phyloP scores from a whole-genome alignment of 2,113 vertebrate species.

The Sitta europaea region DNA sequence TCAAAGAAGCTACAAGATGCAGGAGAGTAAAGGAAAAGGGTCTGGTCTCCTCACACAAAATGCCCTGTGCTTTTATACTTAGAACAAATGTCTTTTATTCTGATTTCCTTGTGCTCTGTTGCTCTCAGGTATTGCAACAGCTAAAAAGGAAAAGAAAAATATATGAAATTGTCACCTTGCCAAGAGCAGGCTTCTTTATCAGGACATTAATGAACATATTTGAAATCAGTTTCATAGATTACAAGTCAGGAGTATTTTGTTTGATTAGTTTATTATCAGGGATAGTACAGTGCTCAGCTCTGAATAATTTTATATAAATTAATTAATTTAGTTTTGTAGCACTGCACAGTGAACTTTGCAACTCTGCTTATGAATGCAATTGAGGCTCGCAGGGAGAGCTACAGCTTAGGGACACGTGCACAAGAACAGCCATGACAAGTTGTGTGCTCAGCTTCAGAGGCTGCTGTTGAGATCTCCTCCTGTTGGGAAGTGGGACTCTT shows the following conservation, averaged over 20 bases:
- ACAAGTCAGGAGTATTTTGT: not conserved
- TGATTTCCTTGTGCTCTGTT: not conserved
- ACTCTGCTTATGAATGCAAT: not conserved
- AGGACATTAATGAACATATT: not conserved
- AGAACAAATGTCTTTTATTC: slow-evolving; percentile 43
- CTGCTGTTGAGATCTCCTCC: not conserved
- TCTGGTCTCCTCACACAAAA: not conserved
- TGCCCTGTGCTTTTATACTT: not conserved
- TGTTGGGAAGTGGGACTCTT: slow-evolving; percentile 27
- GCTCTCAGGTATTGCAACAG: slow-evolving; percentile 11
- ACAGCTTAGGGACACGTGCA: rapidly evolving
- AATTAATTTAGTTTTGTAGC: not conserved
- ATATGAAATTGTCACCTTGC: not conserved
- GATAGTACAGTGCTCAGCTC: not conserved
- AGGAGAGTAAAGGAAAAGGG: slow-evolving; percentile 44
- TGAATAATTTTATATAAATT: not conserved
- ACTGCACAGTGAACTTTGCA: not conserved
- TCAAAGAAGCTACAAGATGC: slow-evolving; percentile 67
- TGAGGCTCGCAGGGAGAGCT: rapidly evolving
- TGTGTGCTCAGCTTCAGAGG: not conserved
- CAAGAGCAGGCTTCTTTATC: not conserved
- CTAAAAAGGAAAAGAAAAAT: not conserved
- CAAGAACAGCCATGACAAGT: not conserved
- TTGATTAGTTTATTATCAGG: not conserved
- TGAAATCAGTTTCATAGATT: not conserved